A percentile compares a stretch with the other conserved stretches of the same genome.
Evolutionary conservation across 92 coral and sea anemone genomes (phyloP).

Genomic region (Porites cylindrica): DNA sequence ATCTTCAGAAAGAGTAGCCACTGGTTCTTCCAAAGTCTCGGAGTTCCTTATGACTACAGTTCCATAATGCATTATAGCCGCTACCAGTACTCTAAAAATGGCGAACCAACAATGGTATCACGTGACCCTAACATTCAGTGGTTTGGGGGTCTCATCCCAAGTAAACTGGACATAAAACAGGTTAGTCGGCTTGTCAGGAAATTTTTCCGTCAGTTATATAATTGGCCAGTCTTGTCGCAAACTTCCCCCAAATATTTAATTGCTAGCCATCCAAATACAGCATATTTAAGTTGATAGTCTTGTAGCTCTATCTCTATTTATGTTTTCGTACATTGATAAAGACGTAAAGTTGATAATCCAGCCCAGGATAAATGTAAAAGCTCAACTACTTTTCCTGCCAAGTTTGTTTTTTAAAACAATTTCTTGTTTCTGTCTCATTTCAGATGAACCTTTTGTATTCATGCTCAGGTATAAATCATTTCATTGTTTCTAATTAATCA

Average conservation of each 20-base stretch:
- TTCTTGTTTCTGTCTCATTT: not conserved
- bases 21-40: constrained; percentile 68
- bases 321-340: no score
- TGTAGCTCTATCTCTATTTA: no score
- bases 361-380: not conserved
- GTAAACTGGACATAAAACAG: constrained; percentile 69
- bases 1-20: constrained; percentile 69
- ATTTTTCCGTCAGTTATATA: not conserved
- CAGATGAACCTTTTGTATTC: constrained; percentile 74
- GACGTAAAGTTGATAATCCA: not conserved
- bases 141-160: constrained; percentile 71
- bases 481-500: not conserved
- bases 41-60: constrained; percentile 80
- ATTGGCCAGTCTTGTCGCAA: no score
- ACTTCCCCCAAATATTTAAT: no score
- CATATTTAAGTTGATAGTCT: no score
- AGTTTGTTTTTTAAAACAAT: not conserved
- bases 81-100: constrained; percentile 75
- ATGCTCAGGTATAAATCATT: constrained; percentile 76
- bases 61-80: constrained; percentile 87
- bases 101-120: constrained; percentile 73
- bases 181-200: constrained; percentile 1
- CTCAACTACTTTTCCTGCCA: not conserved
- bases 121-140: constrained; percentile 56
- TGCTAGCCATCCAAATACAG: no score